phyloP scores from a whole-genome alignment of 2,888 invertebrate genomes.

The Oscheius sp. region DNA sequence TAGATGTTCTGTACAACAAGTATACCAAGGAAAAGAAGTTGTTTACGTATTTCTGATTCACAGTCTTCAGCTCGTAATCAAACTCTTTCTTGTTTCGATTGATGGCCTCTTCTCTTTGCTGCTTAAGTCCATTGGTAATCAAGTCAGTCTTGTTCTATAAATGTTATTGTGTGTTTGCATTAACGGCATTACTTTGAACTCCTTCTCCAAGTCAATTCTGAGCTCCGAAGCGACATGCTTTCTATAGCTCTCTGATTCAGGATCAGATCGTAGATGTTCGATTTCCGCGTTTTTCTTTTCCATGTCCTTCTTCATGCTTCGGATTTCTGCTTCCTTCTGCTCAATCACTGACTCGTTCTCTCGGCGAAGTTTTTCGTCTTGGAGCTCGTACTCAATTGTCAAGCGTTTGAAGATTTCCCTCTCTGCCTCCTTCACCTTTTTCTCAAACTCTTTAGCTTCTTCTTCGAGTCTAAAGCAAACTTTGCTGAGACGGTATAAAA shows the following conservation, averaged over 20 bases:
- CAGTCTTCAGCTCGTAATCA: constrained; percentile 54
- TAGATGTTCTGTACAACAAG: constrained; percentile 7
- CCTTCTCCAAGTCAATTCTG: constrained; percentile 53
- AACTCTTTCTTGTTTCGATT: constrained; percentile 59
- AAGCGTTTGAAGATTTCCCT: constrained; percentile 52
- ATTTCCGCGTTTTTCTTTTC: constrained; percentile 48
- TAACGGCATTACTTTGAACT: constrained; percentile 46
- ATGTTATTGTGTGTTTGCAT: not conserved
- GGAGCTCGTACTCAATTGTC: constrained; percentile 57
- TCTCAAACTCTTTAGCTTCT: constrained; percentile 22
- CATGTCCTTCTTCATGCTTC: constrained; percentile 45
- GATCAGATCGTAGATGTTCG: constrained; percentile 43
- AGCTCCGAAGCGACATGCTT: constrained; percentile 46
- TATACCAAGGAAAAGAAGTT: not conserved
- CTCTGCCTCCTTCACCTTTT: constrained; percentile 38
- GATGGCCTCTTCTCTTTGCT: constrained; percentile 63
- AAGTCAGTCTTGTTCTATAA: constrained; percentile 57
- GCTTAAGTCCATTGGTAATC: constrained; percentile 63
- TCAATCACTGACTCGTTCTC: constrained; percentile 40
- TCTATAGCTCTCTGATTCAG: constrained; percentile 48
- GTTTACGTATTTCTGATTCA: constrained; percentile 47
- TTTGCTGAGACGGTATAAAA: not conserved
- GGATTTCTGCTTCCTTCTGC: constrained; percentile 50
- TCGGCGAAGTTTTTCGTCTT: constrained; percentile 47
- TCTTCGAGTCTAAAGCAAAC: constrained; percentile 32